Evolutionary conservation across 2,888 invertebrate species (phyloP).

Genomic region (Euspilapteryx auroguttella): DNA sequence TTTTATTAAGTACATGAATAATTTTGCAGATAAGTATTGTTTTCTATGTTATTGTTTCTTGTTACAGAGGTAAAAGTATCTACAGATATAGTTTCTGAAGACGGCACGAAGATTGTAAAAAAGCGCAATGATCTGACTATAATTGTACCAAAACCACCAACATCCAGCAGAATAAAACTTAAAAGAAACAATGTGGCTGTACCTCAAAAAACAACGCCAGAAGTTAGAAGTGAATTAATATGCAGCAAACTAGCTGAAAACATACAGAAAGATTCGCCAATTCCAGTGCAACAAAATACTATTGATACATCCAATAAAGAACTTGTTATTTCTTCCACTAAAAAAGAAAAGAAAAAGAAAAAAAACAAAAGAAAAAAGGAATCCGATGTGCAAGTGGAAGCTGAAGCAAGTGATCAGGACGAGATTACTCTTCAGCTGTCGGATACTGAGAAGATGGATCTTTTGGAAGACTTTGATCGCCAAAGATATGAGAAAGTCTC

Average conservation of each 20-base stretch:
- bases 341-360: slow-evolving; percentile 3
- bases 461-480: slow-evolving; percentile 8
- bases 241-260: too few species aligned
- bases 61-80: too few species aligned
- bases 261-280: too few species aligned
- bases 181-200: slow-evolving; percentile 21
- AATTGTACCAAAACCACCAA: slow-evolving; percentile 31
- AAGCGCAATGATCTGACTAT: slow-evolving; percentile 24
- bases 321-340: too few species aligned
- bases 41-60: too few species aligned
- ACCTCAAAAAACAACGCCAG: background rate
- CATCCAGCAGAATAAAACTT: slow-evolving; percentile 35
- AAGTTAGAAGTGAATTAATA: too few species aligned
- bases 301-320: too few species aligned
- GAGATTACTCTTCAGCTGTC: slow-evolving; percentile 11
- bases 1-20: too few species aligned
- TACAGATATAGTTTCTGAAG: background rate
- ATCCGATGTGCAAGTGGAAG: too few species aligned
- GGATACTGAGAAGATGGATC: slow-evolving; percentile 10
- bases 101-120: background rate
- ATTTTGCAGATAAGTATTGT: background rate
- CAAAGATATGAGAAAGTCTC: slow-evolving; percentile 2
- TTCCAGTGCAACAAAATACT: too few species aligned
- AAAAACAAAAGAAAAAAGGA: background rate
- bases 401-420: slow-evolving; percentile 8